phyloP scores from a whole-genome alignment of 1,140 invertebrate genomes.

The Drosophila seguyi region DNA sequence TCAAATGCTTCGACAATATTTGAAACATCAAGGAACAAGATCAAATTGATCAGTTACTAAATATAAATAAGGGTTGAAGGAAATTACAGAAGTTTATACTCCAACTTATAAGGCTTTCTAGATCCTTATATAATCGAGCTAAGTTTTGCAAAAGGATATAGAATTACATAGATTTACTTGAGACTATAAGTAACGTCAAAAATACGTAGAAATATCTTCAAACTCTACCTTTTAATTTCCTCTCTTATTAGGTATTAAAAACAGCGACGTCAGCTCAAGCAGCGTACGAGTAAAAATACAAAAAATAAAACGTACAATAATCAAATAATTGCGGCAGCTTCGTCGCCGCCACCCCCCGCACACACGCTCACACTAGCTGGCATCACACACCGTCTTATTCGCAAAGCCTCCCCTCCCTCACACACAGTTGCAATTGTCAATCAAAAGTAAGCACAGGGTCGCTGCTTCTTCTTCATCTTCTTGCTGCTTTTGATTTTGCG shows the following conservation, averaged over 20 bases:
- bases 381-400: constrained; percentile 34
- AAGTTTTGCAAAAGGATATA: neutral
- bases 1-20: too few species aligned
- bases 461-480: constrained; percentile 32
- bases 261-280: constrained; percentile 41
- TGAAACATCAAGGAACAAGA: neutral
- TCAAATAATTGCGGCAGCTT: constrained; percentile 68
- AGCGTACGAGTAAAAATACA: constrained; percentile 36
- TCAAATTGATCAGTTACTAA: neutral
- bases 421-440: constrained; percentile 79
- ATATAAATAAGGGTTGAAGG: too few species aligned
- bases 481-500: constrained; percentile 30
- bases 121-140: neutral
- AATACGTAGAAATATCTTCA: neutral
- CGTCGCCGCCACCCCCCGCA: constrained; percentile 26
- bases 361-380: neutral
- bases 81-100: neutral
- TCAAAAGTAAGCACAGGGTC: constrained; percentile 79
- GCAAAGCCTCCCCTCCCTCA: constrained; percentile 50
- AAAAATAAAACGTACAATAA: constrained; percentile 69
- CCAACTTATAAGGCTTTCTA: neutral
- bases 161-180: neutral
- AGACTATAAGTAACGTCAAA: neutral
- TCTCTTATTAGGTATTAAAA: constrained; percentile 22
- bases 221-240: neutral